These are phyloP conservation scores for Myopa tessellatipennis DNA, from an alignment of 2,888 invertebrate species.

Conservation along the genomic window DNA sequence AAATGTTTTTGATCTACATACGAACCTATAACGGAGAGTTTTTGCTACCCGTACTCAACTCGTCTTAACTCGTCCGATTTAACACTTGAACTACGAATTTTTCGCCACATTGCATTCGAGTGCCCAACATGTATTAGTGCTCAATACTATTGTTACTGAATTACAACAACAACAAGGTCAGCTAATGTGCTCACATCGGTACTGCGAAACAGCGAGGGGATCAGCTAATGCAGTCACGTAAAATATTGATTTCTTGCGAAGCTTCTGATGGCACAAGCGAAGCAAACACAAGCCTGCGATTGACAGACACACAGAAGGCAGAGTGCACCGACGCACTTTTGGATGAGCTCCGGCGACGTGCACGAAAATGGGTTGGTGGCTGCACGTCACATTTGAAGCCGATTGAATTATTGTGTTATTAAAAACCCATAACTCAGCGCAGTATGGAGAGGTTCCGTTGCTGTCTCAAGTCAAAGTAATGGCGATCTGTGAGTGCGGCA, in stretches of 20 bases:
- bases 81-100: too few relatives aligned
- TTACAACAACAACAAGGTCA: conserved; percentile 13
- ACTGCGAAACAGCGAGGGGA: conserved; percentile 39
- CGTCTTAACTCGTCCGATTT: too few relatives aligned
- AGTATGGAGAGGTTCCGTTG: neutral
- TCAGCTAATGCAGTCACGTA: conserved; percentile 45
- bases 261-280: conserved; percentile 29
- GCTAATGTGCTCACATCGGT: neutral
- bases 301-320: neutral
- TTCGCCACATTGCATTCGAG: too few relatives aligned
- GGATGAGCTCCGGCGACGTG: neutral
- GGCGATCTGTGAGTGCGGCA: neutral
- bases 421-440: neutral
- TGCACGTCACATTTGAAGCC: neutral
- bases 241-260: conserved; percentile 46
- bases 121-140: too few relatives aligned
- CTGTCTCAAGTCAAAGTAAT: neutral
- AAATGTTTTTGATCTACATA: too few relatives aligned
- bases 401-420: neutral
- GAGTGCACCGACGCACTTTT: neutral
- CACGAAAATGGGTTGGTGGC: neutral
- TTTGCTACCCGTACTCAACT: too few relatives aligned
- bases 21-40: too few relatives aligned
- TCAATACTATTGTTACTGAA: too few relatives aligned
- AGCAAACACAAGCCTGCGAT: neutral